Base-by-base conservation (phyloP, 2,888 invertebrate genomes). In the Eubasilissa splendida region DNA sequence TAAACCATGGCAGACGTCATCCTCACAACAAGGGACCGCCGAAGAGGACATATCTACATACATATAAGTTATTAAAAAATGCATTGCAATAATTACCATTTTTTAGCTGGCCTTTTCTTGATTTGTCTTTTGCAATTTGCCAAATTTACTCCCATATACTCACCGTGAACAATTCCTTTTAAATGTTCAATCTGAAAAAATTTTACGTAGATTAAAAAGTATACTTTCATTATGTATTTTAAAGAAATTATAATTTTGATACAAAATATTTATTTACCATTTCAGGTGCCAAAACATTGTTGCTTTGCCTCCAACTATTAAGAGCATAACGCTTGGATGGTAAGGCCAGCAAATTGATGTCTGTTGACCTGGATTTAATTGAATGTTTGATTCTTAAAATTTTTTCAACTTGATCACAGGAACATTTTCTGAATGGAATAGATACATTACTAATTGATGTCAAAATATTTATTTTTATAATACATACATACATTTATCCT, bases 261-360 rank as follows among this genome's bases (percentile, higher is more conserved):
- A 11, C 4, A 5, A 52, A 59, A 22, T 54, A 22, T 33, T 31
- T 31, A 74, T 56, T 60, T 79, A 81, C 81, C 81, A 81, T 81
- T 75, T 81, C 79, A 14, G 79, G 79, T 12, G 76, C 14, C 53
- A 81, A 70, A 50, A 79, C 54, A 71, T 50, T 65, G n/a, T 76
- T 81, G 56, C 58, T 76, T 33, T 79, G 52, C 54, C 59, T 68
- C 81, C 81, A 81, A 33, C 65, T 81, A 54, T 63, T 63, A 10
- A 81, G 52, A 9, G 81, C 81, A 71, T 76, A 65, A 7, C 81
- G 68, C 33, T 75, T 81, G n/a, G 78, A 65, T 11, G 79, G 80
- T 31, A 80, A 74, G 33, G 77, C 77, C 66, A 80, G 53, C 8
- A 56, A 8, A 50, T 80, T 80, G 12, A 80, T 22, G 59, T 80